Evolutionary conservation across 2,797 vertebrate species (phyloP).

Genomic region (Argyrosomus regius): DNA sequence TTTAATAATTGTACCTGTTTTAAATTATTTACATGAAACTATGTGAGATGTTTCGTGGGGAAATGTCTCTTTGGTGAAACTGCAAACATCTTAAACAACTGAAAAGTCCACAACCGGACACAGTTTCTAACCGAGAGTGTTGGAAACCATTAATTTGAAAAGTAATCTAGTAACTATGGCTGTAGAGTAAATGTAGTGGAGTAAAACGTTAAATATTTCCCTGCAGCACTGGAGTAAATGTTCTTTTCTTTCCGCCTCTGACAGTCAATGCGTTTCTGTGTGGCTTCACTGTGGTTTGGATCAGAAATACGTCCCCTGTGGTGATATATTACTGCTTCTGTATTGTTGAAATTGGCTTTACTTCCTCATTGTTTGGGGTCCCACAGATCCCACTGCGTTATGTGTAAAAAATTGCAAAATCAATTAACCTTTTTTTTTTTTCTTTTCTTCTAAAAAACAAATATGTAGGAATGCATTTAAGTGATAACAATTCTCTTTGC

Average conservation of each 20-base stretch:
- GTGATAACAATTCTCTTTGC: neutral
- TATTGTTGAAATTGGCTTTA: slow-evolving; percentile 2
- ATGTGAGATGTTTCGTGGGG: no score
- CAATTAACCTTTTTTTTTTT: neutral
- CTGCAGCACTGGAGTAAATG: neutral
- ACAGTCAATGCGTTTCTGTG: neutral
- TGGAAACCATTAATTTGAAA: neutral
- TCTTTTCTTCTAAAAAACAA: neutral
- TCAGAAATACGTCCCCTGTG: neutral
- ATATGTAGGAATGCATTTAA: neutral
- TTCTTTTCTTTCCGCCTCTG: slow-evolving; percentile 10
- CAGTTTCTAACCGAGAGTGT: neutral
- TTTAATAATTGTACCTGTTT: neutral
- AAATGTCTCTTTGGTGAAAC: neutral
- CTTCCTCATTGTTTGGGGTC: slow-evolving; percentile 12
- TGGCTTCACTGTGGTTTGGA: slow-evolving; percentile 25
- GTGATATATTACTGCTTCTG: neutral
- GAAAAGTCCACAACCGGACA: neutral
- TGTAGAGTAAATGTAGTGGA: no score
- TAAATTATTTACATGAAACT: neutral
- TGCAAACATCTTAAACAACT: neutral
- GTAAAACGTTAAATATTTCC: neutral
- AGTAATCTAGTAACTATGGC: no score
- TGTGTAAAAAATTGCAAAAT: slow-evolving; percentile 1
- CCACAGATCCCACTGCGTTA: neutral